Conservation (phyloP, 2,797 vertebrate genomes). For the Gadopsis bispinosus region DNA sequence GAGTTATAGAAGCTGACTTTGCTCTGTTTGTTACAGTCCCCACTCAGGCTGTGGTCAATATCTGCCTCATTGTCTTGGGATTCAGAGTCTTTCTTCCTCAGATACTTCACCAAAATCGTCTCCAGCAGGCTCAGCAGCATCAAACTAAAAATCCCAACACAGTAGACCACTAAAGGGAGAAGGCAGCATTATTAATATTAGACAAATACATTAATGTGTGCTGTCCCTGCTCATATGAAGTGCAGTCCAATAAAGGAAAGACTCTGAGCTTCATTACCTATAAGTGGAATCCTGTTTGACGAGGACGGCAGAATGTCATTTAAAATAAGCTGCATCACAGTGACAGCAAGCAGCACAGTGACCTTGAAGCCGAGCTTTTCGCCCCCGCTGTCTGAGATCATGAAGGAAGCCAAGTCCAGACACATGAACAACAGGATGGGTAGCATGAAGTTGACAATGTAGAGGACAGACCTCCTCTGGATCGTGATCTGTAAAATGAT, state of each 20-base stretch:
- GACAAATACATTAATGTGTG: neutral
- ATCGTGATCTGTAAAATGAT: slow-evolving; percentile 51
- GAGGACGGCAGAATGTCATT: slow-evolving; percentile 86
- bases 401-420: slow-evolving; percentile 84
- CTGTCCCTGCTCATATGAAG: neutral
- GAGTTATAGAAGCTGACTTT: neutral
- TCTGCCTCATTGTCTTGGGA: neutral
- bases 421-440: slow-evolving; percentile 77
- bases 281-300: slow-evolving; percentile 80
- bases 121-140: slow-evolving; percentile 85
- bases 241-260: neutral
- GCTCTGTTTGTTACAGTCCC: slow-evolving; percentile 8
- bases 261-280: slow-evolving; percentile 76
- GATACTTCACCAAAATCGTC: slow-evolving; percentile 79
- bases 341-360: slow-evolving; percentile 84
- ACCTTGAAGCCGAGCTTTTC: slow-evolving; percentile 87
- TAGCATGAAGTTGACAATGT: slow-evolving; percentile 66
- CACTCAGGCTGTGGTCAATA: neutral
- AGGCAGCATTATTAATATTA: neutral
- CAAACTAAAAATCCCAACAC: slow-evolving; percentile 81
- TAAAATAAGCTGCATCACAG: slow-evolving; percentile 86
- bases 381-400: slow-evolving; percentile 75
- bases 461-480: slow-evolving; percentile 49
- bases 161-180: slow-evolving; percentile 78
- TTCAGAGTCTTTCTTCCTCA: slow-evolving; percentile 65